A percentile compares a stretch with the other conserved stretches of the same genome.
These are phyloP conservation scores for Erebia ligea DNA, from an alignment of 2,888 invertebrate species.

Conservation along the genomic window DNA sequence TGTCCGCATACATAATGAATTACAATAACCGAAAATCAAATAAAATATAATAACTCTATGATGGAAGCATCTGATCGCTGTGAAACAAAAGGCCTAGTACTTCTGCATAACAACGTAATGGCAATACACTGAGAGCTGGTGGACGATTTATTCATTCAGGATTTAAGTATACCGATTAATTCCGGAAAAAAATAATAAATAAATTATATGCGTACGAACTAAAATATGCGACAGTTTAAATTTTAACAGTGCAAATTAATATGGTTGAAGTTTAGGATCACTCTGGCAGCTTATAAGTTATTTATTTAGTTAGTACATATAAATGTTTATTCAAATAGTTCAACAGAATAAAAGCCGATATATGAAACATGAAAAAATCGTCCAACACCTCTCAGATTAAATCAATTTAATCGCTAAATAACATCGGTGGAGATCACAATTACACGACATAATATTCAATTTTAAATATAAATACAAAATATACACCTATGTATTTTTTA, in stretches of 20 bases:
- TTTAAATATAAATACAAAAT: constrained; percentile 78
- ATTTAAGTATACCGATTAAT: background rate
- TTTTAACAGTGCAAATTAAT: background rate
- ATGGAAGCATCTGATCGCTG: constrained; percentile 77
- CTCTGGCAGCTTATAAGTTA: background rate
- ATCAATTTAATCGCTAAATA: constrained; percentile 77
- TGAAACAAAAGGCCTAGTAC: constrained; percentile 61
- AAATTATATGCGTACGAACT: background rate
- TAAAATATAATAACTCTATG: constrained; percentile 68
- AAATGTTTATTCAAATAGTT: background rate
- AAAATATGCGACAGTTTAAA: background rate
- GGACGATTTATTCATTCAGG: constrained; percentile 6
- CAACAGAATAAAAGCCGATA: background rate
- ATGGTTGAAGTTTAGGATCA: no score
- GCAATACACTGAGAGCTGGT: constrained; percentile 52
- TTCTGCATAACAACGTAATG: constrained; percentile 76
- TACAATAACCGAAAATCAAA: constrained; percentile 64
- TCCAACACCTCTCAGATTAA: constrained; percentile 10
- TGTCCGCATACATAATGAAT: constrained; percentile 66
- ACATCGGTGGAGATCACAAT: constrained; percentile 84
- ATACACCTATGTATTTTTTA: constrained; percentile 74
- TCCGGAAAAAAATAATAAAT: background rate
- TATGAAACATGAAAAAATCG: background rate
- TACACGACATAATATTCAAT: constrained; percentile 70
- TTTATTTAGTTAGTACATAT: constrained; percentile 2